Evolutionary conservation across 2,888 invertebrate species (phyloP), one percentile per base, ranked within the genome.

Genomic region (Tricholauxania praeusta): DNA sequence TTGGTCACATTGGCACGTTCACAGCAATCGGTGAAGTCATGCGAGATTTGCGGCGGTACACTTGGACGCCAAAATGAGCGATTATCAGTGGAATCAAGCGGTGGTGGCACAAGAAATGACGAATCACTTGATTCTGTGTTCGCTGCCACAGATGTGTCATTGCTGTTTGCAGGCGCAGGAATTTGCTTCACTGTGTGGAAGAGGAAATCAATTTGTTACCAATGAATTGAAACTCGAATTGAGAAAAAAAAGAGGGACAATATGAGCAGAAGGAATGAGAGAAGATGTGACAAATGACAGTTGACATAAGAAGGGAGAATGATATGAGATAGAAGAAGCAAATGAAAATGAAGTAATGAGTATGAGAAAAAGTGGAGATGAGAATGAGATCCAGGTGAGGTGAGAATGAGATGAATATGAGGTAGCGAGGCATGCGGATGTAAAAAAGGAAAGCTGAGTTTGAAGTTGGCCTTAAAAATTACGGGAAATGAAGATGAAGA

Each of bases 11-110:
- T 94, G 75, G 90, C 89, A 3, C 88, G 85, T 8, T 92, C 82
- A 80, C 95, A 96, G 85, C 95, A 96, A 79, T 93, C 92, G 0
- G 94, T 94, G 86, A 94, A 95, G 86, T 95, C 94, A 85, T 95
- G 95, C 2, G 90, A 89, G 19, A 89, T 80, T 12, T 89, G 88
- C 15, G 84, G 81, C 47, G 84, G 78, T 12, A 79, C 70, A 62
- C 81, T 80, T 0, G 81, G 75, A 3, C 83, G 81, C 84, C 84
- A 84, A 71, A 82, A 83, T 53, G 84, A 84, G 39, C 84, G 85
- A 79, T 84, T 85, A 55, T 84, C 84, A 77, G 79, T 84, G 39
- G 80, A 28, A 71, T 84, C 83, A 12, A 84, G 72, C 2, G 83
- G 84, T 4, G 84, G 84, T 12, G 84, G 84, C 70, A 84, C 77